Evolutionary conservation across 1,140 invertebrate species (phyloP).

Genomic region (Euschistus heros): DNA sequence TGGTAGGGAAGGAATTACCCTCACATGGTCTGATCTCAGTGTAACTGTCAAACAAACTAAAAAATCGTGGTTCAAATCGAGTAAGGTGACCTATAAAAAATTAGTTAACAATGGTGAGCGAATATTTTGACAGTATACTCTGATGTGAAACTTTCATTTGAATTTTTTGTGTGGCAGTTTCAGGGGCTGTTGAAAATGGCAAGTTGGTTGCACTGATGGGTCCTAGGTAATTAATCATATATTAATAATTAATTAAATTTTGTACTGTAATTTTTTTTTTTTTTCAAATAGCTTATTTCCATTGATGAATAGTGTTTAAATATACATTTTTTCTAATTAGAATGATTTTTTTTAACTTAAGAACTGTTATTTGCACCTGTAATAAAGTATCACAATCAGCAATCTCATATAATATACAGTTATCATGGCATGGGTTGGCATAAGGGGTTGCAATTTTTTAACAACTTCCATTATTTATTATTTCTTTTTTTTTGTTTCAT

Average conservation of each 20-base stretch:
- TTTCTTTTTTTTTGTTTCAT: too few relatives aligned
- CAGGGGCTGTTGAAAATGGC: slow-evolving; percentile 66
- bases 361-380: neutral
- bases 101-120: slow-evolving; percentile 55
- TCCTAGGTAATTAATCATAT: slow-evolving; percentile 52
- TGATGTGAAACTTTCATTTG: neutral
- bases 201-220: slow-evolving; percentile 84
- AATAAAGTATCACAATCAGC: too few relatives aligned
- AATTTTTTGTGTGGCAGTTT: slow-evolving; percentile 40
- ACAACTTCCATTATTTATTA: too few relatives aligned
- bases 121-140: neutral
- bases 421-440: too few relatives aligned
- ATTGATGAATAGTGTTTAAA: neutral
- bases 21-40: slow-evolving; percentile 62
- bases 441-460: too few relatives aligned
- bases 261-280: neutral
- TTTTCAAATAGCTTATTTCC: neutral
- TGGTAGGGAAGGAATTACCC: slow-evolving; percentile 41
- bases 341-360: neutral
- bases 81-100: slow-evolving; percentile 42
- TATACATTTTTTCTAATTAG: neutral
- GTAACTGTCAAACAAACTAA: slow-evolving; percentile 47
- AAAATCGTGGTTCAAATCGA: slow-evolving; percentile 31
- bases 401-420: too few relatives aligned
- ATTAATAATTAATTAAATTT: neutral